Base-by-base conservation (phyloP, 2,113 vertebrate species). In the Misgurnus anguillicaudatus region DNA sequence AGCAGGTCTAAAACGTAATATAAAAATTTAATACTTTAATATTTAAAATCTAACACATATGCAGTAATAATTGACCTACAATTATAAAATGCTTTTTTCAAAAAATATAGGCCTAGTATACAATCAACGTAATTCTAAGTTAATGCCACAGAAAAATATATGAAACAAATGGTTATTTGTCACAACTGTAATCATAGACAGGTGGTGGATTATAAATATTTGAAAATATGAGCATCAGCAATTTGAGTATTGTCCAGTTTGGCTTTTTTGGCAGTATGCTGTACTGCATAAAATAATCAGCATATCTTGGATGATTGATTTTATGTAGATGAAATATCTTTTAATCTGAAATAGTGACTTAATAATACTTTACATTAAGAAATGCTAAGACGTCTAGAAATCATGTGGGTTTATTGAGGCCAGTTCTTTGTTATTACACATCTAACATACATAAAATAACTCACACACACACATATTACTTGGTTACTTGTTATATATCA, bases 141-240 rank as follows among this genome's bases (percentile, higher is more conserved):
- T 53, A 5, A 55, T 55, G 51, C 51, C 11, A 13, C 47, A 36
- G 42, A 24, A 51, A 69, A 51, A 51, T 36, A 42, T 42, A 51
- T 9, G 66, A 69, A 57, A 17, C 53, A 19, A 57, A 57, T 21
- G 24, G 19, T 51, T 5, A 24, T 69, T 51, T 68, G 45, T 48
- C 66, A 68, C 14, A 69, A 16, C 24, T 69, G 7, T 51, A 69
- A 51, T 69, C 48, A 69, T 36, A 51, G 14, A 36, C 24, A 51
- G 45, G 19, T 68, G 66, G 24, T 10, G 42, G 9, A 31, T 45
- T 45, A 45, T 47, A 47, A 47, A 19, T 47, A 67, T 47, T 13
- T 21, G 66, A 13, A 16, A 48, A 17, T 14, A 31, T 51, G 66
- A 68, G 21, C 4, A 13, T 68, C 24, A 68, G 53, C n/a, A 6